Evolutionary conservation across 1,140 invertebrate genomes (phyloP).

Genomic region (roundworm (Caenorhabditis elegans)): DNA sequence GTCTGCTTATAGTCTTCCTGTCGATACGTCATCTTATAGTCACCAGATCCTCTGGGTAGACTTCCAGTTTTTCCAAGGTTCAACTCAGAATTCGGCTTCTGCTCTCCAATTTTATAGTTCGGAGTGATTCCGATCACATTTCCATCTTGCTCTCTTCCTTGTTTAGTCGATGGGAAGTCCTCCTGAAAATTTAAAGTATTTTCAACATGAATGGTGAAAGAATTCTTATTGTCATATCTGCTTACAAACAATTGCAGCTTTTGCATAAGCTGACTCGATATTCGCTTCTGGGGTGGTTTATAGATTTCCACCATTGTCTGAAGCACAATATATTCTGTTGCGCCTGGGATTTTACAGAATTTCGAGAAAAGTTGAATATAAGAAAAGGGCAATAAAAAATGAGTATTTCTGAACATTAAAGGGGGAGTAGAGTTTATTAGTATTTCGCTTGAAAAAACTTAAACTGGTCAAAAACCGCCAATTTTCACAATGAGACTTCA

Average conservation of each 20-base stretch:
- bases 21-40: slow-evolving; percentile 58
- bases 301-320: slow-evolving; percentile 16
- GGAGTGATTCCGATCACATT: slow-evolving; percentile 48
- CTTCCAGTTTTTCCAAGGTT: slow-evolving; percentile 45
- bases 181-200: slow-evolving; percentile 29
- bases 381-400: too few relatives aligned
- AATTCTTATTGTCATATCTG: background rate
- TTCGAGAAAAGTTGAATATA: too few relatives aligned
- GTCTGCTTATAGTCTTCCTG: slow-evolving; percentile 64
- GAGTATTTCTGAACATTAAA: too few relatives aligned
- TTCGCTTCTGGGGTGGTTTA: background rate
- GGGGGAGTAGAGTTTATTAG: too few relatives aligned
- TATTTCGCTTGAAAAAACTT: too few relatives aligned
- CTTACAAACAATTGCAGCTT: slow-evolving; percentile 38
- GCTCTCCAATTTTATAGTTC: slow-evolving; percentile 44
- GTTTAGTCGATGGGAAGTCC: slow-evolving; percentile 42
- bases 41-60: slow-evolving; percentile 55
- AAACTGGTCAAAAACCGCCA: too few relatives aligned
- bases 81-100: slow-evolving; percentile 44
- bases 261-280: slow-evolving; percentile 15
- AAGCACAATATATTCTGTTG: background rate
- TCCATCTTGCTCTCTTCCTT: slow-evolving; percentile 44
- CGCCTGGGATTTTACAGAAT: too few relatives aligned
- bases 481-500: too few relatives aligned
- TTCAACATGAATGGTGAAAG: background rate